Evolutionary conservation across 1,140 invertebrate genomes (phyloP).

Genomic region (Musca domestica): DNA sequence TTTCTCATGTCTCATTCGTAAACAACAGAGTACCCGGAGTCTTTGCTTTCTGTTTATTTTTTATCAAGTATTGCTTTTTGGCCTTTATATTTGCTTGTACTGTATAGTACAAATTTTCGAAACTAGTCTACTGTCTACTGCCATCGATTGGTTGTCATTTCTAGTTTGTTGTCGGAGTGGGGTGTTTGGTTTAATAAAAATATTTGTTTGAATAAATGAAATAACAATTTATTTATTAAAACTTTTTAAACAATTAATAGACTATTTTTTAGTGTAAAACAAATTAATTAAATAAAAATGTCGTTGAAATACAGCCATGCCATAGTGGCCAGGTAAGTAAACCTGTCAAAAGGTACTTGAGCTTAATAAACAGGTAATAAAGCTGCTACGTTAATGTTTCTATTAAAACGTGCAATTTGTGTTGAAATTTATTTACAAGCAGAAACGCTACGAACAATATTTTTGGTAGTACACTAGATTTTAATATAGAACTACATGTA

Average conservation of each 20-base stretch:
- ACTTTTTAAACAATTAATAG: not conserved
- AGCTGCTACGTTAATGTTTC: not conserved
- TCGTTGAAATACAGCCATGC: slow-evolving; percentile 15
- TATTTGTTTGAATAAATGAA: not conserved
- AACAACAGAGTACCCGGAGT: too few species aligned
- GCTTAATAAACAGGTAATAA: slow-evolving; percentile 5
- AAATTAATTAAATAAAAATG: not conserved
- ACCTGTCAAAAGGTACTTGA: too few species aligned
- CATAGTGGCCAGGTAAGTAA: slow-evolving; percentile 11
- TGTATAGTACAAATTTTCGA: not conserved
- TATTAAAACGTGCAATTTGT: not conserved
- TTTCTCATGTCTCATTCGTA: too few species aligned
- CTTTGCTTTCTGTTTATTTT: too few species aligned
- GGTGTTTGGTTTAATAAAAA: not conserved
- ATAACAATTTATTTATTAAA: not conserved
- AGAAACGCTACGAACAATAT: not conserved
- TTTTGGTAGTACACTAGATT: not conserved
- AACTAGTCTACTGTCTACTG: too few species aligned
- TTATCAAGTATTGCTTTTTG: too few species aligned
- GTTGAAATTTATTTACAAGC: not conserved
- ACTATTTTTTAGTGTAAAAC: not conserved
- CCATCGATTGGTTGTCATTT: too few species aligned
- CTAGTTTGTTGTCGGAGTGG: too few species aligned
- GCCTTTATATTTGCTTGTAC: too few species aligned
- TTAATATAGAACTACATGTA: too few species aligned